Percentiles rank a stretch among this genome's conserved stretches.
Conservation (phyloP, 2,888 invertebrate genomes). For the Meteorus cinctellus region DNA sequence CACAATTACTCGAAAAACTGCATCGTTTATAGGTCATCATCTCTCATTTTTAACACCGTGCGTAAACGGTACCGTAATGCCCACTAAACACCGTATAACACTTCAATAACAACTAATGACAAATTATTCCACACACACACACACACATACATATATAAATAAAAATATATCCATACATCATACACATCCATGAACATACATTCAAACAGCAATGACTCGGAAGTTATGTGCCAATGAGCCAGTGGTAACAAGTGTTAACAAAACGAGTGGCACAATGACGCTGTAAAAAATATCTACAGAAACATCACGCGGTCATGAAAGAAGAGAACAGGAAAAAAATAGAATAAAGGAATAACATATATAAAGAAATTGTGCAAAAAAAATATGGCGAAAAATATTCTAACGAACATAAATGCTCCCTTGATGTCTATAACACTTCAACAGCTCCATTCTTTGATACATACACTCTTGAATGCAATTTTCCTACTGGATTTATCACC, state of each 20-base stretch:
- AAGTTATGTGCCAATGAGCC: constrained; percentile 1
- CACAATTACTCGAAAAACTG: too few relatives aligned
- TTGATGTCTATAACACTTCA: not conserved
- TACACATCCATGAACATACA: not conserved
- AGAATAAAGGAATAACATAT: not conserved
- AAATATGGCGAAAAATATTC: not conserved
- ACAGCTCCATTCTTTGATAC: not conserved
- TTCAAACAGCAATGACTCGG: not conserved
- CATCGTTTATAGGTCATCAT: not conserved
- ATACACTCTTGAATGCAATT: not conserved
- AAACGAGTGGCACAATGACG: constrained; percentile 3
- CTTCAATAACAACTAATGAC: not conserved
- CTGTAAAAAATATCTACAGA: not conserved
- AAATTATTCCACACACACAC: not conserved
- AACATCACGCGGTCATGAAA: too few relatives aligned
- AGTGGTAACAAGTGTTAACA: not conserved
- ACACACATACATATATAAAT: not conserved
- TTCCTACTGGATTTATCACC: not conserved
- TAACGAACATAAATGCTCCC: not conserved
- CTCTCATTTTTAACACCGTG: not conserved
- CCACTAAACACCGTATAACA: not conserved
- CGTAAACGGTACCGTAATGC: not conserved
- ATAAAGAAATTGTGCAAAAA: not conserved
- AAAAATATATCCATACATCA: too few relatives aligned
- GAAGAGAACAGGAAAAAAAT: too few relatives aligned